Base-by-base conservation (phyloP, 2,113 vertebrate species). In the Setophaga coronata region DNA sequence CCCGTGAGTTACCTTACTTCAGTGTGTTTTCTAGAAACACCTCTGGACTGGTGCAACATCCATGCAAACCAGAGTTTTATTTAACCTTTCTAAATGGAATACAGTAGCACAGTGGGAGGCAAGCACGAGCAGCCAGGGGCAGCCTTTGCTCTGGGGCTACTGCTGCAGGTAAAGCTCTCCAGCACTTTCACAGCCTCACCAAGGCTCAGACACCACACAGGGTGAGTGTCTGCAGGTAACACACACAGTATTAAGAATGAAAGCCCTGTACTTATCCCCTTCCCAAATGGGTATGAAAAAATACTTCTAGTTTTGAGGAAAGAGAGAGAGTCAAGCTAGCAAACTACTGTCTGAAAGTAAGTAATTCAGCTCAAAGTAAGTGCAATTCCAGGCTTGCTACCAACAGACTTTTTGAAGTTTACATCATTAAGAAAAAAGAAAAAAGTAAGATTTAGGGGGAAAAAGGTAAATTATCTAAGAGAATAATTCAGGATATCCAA, bases 301-400 rank as follows among this genome's bases (percentile, higher is more conserved):
- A 23, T 9, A 0, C 29, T 43, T 79, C 60, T 18, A 56, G 67
- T 64, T 74, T 40, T 40, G 25, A 76, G 43, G 42, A 82, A 81
- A 53, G 25, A 71, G 11, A 85, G 28, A 78, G 65, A 43, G 10
- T 60, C 50, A 50, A 73, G 14, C 40, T 7, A 74, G 14, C 3
- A 88, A 20, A 56, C 8, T 12, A 78, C 24, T 28, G 62, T 23
- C 42, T 65, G 33, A 76, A 86, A 80, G 11, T 5, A 77, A 61
- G 16, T 17, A 45, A 87, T 61, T 48, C 48, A 57, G n/a, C 45
- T 76, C 14, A 11, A 78, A 83, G 33, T 54, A 57, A 21, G 45
- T 76, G 62, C 36, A 85, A 87, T 72, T 82, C 53, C 78, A 93
- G 53, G 70, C 53, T 89, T 85, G 57, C 58, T 72, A 93, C 61